Conservation (phyloP, 2,113 vertebrate genomes). For the Gorsachius goisagi region DNA sequence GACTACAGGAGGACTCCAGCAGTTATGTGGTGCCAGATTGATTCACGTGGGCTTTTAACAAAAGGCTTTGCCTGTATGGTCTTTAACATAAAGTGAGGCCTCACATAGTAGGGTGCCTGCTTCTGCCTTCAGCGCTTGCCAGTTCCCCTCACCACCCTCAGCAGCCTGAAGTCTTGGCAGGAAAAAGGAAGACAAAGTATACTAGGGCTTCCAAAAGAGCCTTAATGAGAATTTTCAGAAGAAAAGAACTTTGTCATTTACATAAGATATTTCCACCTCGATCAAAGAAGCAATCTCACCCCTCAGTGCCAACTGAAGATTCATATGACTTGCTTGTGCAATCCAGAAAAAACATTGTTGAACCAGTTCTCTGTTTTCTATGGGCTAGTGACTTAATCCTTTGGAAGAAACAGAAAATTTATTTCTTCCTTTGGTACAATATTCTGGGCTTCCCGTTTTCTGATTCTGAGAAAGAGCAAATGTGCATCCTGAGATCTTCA, state of each 20-base stretch:
- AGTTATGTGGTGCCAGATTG: neutral
- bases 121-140: neutral
- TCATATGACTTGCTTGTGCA: neutral
- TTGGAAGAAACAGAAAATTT: neutral
- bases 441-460: neutral
- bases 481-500: neutral
- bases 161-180: neutral
- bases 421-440: neutral
- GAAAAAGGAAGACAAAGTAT: neutral
- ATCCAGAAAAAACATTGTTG: neutral
- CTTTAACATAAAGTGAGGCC: neutral
- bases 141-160: neutral
- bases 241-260: neutral
- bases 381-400: neutral
- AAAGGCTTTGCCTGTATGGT: neutral
- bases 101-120: neutral
- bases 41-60: neutral
- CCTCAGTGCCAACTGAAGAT: neutral
- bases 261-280: neutral
- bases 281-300: neutral
- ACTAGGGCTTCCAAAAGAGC: neutral
- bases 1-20: neutral
- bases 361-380: neutral
- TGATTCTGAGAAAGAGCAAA: neutral
- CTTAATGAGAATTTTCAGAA: constrained; percentile 4